Evolutionary conservation across 2,797 vertebrate species (phyloP), one percentile per base, ranked within the genome.

Genomic region (Thripadectes ignobilis): DNA sequence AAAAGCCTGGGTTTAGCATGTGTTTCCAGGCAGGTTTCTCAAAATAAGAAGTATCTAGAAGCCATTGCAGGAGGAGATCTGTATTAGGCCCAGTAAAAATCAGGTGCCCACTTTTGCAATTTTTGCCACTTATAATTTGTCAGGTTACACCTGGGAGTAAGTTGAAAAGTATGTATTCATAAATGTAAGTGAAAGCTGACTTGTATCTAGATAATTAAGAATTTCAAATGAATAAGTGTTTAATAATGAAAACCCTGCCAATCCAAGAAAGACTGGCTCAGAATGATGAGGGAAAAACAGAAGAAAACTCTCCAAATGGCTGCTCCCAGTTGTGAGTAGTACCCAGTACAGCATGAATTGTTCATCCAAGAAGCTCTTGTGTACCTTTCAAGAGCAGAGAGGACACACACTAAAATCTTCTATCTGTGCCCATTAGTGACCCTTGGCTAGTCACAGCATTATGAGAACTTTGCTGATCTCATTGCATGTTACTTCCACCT

Each of bases 191-290:
- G 4, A 57, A 85, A 65, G 29, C n/a, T 12, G 9, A 78, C 46
- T 4, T 4, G 9, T 41, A 67, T 36, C 62, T 61, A 63, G 34
- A 55, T 30, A 16, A 41, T 8, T 58, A 63, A 71, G 55, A 87
- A 55, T 20, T 71, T 63, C n/a, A 83, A 61, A 61, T 45, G 12
- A 81, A 8, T 54, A 73, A 32, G 39, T 22, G 29, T 38, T 80
- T 38, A 8, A 5, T 2, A 3, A 49, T 18, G 4, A 63, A 87
- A 75, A 57, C 14, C 7, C 26, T 1, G 0, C 5, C 22, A 24
- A 3, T 20, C 12, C 29, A 27, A 75, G n/a, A 61, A n/a, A 59
- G 22, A 41, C 21, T 41, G 32, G 43, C 19, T 82, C 41, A 34
- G n/a, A 65, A 24, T n/a, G 52, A 55, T 16, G 32, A 46, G 17